phyloP scores from a whole-genome alignment of 1,140 invertebrate genomes.

The Dreissena polymorpha region DNA sequence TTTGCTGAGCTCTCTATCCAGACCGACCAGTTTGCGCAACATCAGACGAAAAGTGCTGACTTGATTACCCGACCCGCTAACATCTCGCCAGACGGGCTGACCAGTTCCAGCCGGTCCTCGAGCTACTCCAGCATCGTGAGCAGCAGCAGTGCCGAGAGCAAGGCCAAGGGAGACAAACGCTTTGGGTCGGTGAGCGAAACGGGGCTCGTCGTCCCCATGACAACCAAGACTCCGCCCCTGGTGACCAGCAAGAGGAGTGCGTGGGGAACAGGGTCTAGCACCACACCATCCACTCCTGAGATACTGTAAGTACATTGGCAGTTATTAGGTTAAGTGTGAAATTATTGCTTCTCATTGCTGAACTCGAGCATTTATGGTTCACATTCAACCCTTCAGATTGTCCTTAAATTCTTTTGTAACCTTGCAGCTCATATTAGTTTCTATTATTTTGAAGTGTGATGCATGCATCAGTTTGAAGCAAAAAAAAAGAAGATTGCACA shows the following conservation, averaged over 20 bases:
- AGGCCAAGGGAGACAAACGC: slow-evolving; percentile 56
- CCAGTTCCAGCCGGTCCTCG: slow-evolving; percentile 68
- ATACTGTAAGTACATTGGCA: slow-evolving; percentile 52
- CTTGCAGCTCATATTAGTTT: too few species aligned
- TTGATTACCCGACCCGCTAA: slow-evolving; percentile 39
- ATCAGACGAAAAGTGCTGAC: slow-evolving; percentile 60
- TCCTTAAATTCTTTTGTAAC: too few species aligned
- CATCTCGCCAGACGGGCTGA: slow-evolving; percentile 61
- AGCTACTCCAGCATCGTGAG: slow-evolving; percentile 77
- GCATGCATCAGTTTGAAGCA: too few species aligned
- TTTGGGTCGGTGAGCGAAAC: slow-evolving; percentile 62
- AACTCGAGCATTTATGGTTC: too few species aligned
- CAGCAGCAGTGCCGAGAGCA: slow-evolving; percentile 58
- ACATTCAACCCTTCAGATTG: too few species aligned
- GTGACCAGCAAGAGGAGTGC: slow-evolving; percentile 38
- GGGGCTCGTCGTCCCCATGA: slow-evolving; percentile 17
- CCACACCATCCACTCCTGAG: slow-evolving; percentile 56
- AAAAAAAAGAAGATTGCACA: too few species aligned
- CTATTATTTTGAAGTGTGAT: too few species aligned
- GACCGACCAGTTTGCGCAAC: slow-evolving; percentile 75
- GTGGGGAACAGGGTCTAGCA: slow-evolving; percentile 24
- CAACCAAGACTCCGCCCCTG: slow-evolving; percentile 16
- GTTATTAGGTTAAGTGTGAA: not conserved
- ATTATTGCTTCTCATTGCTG: not conserved
- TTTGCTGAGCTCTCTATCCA: slow-evolving; percentile 75